Base-by-base conservation (phyloP, 2,113 vertebrate genomes). In the Plecotus auritus region DNA sequence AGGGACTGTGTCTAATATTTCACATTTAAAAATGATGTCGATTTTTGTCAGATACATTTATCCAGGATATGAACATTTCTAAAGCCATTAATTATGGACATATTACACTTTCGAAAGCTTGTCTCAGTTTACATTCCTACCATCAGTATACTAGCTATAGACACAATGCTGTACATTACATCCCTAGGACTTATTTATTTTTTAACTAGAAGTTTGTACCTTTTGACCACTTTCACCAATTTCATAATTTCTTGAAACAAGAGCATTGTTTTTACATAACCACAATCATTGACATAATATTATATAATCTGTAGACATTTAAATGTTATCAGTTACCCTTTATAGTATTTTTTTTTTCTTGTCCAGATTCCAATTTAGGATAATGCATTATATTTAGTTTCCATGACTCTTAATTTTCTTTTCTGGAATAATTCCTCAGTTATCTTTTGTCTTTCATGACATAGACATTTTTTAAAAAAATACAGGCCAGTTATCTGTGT, bases 401-500 rank as follows among this genome's bases (percentile, higher is more conserved):
- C 87, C 37, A 59, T 35, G 32, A 28, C 32, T 93, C 73, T 70
- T 84, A 69, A 70, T 64, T 30, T 77, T 91, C 22, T 92, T 96
- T 85, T 89, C 26, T 84, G 37, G 13, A 66, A 84, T 26, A 37
- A 16, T 88, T 91, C 32, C 28, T 93, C 30, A 70, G 74, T 70
- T 4, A 4, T 88, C 85, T 7, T 67, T 51, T 92, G 17, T 67
- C 12, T 83, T 94, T 96, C 6, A 59, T 81, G 37, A 92, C 56
- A n/a, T 85, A 74, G 89, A 85, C 28, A 80, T 85, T 96, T 96
- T 93, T 22, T n/a, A n/a, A 85, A 94, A 91, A 17, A 95, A 47
- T 82, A 37, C 7, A 73, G 45, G 14, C 1, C 59, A 82, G 37
- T 93, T 88, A 85, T 23, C 54, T 56, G 22, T 56, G 22, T 56